Percentiles rank a stretch among this genome's conserved stretches.
phyloP scores from a whole-genome alignment of 2,888 invertebrate species.

The Protophormia terraenovae region DNA sequence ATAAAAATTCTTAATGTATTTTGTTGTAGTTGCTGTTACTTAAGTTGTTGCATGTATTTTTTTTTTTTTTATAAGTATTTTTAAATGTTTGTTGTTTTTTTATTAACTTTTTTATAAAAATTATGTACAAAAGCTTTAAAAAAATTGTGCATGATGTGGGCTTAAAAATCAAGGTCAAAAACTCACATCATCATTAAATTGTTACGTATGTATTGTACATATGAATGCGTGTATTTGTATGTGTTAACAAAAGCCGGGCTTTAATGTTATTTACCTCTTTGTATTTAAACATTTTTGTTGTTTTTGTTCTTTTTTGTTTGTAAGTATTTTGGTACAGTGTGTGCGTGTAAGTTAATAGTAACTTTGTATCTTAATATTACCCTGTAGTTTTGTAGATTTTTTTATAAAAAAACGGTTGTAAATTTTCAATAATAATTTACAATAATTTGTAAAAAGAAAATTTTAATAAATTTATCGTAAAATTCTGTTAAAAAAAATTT shows the following conservation, averaged over 20 bases:
- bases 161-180: conserved; percentile 68
- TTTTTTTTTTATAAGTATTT: neutral
- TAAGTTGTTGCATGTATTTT: conserved; percentile 3
- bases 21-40: neutral
- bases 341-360: neutral
- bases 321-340: neutral
- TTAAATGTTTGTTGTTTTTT: conserved; percentile 27
- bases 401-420: no score
- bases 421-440: no score
- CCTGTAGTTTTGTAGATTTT: no score
- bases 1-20: conserved; percentile 28
- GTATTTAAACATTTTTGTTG: conserved; percentile 22
- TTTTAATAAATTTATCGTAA: no score
- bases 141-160: conserved; percentile 62
- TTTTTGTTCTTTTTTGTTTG: conserved; percentile 24
- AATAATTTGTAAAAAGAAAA: no score
- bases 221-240: neutral
- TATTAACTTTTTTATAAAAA: neutral
- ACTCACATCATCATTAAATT: conserved; percentile 58
- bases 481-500: no score
- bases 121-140: conserved; percentile 3
- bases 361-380: no score
- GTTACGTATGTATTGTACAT: neutral
- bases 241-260: conserved; percentile 45
- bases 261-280: conserved; percentile 59